These are phyloP conservation scores for Champsocephalus esox DNA, from an alignment of 2,797 vertebrate species.

Conservation along the genomic window DNA sequence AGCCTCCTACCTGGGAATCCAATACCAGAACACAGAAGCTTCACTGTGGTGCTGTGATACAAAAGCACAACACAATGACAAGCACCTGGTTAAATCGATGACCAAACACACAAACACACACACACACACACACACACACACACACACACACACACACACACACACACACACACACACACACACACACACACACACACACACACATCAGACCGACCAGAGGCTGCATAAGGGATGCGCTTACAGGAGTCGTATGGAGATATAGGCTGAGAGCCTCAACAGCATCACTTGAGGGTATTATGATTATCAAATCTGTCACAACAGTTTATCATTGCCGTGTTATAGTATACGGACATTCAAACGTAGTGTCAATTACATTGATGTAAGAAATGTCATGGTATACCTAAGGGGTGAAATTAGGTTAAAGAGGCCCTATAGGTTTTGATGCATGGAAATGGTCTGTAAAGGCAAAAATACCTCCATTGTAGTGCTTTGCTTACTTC, in stretches of 20 bases:
- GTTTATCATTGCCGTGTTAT: background rate
- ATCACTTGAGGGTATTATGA: conserved; percentile 18
- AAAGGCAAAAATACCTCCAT: too few relatives aligned
- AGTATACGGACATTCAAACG: background rate
- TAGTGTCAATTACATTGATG: too few relatives aligned
- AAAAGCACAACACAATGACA: conserved; percentile 25
- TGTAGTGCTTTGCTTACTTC: too few relatives aligned
- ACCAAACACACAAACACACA: conserved; percentile 3
- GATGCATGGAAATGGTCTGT: too few relatives aligned
- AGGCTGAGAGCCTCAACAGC: conserved; percentile 1
- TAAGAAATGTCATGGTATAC: too few relatives aligned
- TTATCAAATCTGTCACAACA: background rate
- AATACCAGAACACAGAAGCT: conserved; percentile 47
- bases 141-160: background rate
- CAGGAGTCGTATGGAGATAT: background rate
- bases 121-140: background rate
- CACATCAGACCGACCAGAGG: background rate
- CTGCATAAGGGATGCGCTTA: background rate
- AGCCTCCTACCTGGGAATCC: conserved; percentile 43
- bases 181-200: background rate
- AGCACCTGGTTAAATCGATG: conserved; percentile 45
- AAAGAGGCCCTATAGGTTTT: too few relatives aligned
- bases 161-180: conserved; percentile 12
- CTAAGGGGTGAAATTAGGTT: too few relatives aligned
- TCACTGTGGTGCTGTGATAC: background rate